Evolutionary conservation across 2,888 invertebrate genomes (phyloP).

Genomic region (Scotopteryx bipunctaria): DNA sequence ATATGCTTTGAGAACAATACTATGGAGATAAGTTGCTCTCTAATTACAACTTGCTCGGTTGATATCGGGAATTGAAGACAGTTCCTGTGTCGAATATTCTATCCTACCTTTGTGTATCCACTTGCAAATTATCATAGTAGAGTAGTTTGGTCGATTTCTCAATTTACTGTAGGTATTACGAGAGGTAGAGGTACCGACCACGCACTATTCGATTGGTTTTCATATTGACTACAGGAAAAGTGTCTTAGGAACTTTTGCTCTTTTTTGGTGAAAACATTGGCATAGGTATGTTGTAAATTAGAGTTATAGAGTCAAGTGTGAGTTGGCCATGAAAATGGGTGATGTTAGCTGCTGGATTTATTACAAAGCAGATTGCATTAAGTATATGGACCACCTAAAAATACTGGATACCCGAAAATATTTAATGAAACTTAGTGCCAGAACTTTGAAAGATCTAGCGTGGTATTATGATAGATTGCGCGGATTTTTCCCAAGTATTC

Average conservation of each 20-base stretch:
- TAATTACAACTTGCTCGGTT: slow-evolving; percentile 44
- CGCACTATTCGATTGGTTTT: no score
- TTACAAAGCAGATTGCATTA: background rate
- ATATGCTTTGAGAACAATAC: slow-evolving; percentile 64
- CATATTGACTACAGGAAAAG: no score
- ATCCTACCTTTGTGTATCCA: slow-evolving; percentile 5
- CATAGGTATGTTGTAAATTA: no score
- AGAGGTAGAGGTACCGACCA: no score
- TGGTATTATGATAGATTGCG: slow-evolving; percentile 32
- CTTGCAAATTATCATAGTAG: background rate
- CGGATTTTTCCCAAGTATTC: slow-evolving; percentile 31
- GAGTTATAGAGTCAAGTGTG: no score
- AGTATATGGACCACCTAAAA: no score
- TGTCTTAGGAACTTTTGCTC: no score
- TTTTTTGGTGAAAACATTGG: no score
- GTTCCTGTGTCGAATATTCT: slow-evolving; percentile 5
- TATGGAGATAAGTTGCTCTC: slow-evolving; percentile 39
- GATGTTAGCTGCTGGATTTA: no score
- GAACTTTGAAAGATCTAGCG: slow-evolving; percentile 14
- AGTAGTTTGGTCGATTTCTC: background rate
- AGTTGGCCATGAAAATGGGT: no score
- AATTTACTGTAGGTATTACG: background rate
- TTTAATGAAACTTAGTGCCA: slow-evolving; percentile 10
- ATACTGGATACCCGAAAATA: background rate
- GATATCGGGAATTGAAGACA: slow-evolving; percentile 34